Conservation (phyloP, 2,797 vertebrate genomes). For the Xenentodon cancila region DNA sequence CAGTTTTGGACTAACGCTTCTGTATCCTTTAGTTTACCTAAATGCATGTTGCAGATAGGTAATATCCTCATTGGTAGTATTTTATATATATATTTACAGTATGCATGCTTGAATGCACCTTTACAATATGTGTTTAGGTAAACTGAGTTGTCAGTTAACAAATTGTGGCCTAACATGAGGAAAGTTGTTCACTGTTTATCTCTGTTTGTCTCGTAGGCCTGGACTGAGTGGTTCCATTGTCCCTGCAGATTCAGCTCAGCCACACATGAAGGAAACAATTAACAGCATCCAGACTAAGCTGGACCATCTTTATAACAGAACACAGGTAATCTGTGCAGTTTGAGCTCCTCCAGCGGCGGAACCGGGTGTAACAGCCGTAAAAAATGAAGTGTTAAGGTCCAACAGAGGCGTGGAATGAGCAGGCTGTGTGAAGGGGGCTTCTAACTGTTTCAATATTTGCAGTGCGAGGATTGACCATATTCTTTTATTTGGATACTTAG, state of each 20-base stretch:
- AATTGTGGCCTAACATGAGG: neutral
- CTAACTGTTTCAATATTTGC: too few species aligned
- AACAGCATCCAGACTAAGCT: conserved; percentile 88
- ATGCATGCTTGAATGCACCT: too few species aligned
- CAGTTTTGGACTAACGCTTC: too few species aligned
- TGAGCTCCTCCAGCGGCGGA: neutral
- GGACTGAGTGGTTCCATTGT: conserved; percentile 76
- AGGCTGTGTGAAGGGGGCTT: too few species aligned
- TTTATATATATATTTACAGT: too few species aligned
- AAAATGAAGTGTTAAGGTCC: too few species aligned
- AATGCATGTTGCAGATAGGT: too few species aligned
- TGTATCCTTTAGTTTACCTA: too few species aligned
- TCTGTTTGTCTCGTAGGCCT: conserved; percentile 38
- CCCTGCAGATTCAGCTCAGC: conserved; percentile 87
- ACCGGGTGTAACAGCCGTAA: too few species aligned
- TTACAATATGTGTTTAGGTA: too few species aligned
- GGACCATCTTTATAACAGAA: conserved; percentile 89
- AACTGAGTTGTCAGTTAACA: neutral
- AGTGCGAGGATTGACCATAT: neutral
- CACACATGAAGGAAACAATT: conserved; percentile 90
- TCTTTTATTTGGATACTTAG: conserved; percentile 35
- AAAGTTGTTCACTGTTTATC: neutral
- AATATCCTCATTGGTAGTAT: too few species aligned
- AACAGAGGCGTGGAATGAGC: too few species aligned
- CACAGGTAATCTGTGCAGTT: conserved; percentile 62